Percentiles rank a stretch among this genome's conserved stretches.
Conservation (phyloP, 1,140 invertebrate species). For the Globodera ellingtonae region DNA sequence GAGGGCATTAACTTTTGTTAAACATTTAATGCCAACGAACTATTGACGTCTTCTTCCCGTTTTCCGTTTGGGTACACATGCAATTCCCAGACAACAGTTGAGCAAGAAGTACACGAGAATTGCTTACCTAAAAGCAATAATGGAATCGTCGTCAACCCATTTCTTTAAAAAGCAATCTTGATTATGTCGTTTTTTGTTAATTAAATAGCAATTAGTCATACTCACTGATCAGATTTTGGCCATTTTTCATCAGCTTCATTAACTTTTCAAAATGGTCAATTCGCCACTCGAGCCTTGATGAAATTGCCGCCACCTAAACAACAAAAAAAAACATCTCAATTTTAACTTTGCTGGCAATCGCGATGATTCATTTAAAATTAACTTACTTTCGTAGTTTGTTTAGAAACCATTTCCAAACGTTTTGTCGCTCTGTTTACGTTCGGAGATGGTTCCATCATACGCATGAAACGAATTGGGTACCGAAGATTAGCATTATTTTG, state of each 20-base stretch:
- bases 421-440: not conserved
- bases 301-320: constrained; percentile 38
- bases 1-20: not conserved
- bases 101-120: constrained; percentile 43
- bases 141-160: not conserved
- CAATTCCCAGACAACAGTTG: constrained; percentile 60
- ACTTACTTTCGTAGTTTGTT: constrained; percentile 25
- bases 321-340: not conserved
- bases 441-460: constrained; percentile 25
- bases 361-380: not conserved
- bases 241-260: constrained; percentile 62
- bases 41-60: constrained; percentile 57
- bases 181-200: constrained; percentile 1
- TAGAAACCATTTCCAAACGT: constrained; percentile 31
- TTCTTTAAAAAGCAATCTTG: too few relatives aligned
- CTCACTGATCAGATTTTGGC: constrained; percentile 57
- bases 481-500: constrained; percentile 17
- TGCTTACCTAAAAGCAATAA: constrained; percentile 27
- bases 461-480: constrained; percentile 25
- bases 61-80: constrained; percentile 65
- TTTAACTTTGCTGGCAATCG: not conserved
- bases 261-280: constrained; percentile 57
- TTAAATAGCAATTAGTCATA: not conserved
- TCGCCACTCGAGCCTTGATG: constrained; percentile 42
- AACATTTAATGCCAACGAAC: constrained; percentile 12